Evolutionary conservation across 2,888 invertebrate species (phyloP), one percentile per base, ranked within the genome.

Genomic region (Noctua comes): DNA sequence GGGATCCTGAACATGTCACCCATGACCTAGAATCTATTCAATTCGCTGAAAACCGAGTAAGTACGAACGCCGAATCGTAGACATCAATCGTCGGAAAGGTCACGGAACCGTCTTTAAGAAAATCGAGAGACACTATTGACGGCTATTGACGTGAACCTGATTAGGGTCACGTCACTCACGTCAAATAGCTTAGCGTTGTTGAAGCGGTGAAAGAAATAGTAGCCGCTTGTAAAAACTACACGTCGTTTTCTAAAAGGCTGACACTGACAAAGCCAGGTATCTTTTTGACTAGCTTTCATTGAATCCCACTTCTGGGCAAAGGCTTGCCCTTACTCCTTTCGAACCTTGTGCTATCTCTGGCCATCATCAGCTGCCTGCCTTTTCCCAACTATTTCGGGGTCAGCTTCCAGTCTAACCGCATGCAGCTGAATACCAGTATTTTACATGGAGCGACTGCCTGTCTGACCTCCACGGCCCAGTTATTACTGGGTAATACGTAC

Each of bases 11-110:
- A 31, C 62, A 18, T 21, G 18, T 31, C 31, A 31, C 31, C 18
- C 7, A 31, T 18, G 18, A 27, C 24, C 24, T 40, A n/a, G 16
- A 24, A 18, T 36, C 31, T 16, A 46, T n/a, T 65, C 18, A 65
- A 75, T 66, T 66, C 27, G 18, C 5, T 31, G 24, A 31, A 62
- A 48, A 40, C 31, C n/a, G 21, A 59, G 46, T 43, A 40, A 68
- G 27, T 68, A 62, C 69, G 62, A 43, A 11, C 21, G 69, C 16
- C 18, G 31, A 77, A 77, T 77, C n/a, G 70, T 36, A n/a, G 31
- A 51, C 21, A 78, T 78, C 70, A 70, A 64, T 78, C 70, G 40
- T 64, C 6, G 13, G 62, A 77, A 77, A 77, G 69, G 77, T 77
- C 77, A 16, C 27, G 31, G 62, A 43, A n/a, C 62, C 48, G 51